A percentile compares a stretch with the other conserved stretches of the same genome.
These are phyloP conservation scores for Arctopsyche grandis DNA, from an alignment of 1,140 invertebrate genomes.

Conservation along the genomic window DNA sequence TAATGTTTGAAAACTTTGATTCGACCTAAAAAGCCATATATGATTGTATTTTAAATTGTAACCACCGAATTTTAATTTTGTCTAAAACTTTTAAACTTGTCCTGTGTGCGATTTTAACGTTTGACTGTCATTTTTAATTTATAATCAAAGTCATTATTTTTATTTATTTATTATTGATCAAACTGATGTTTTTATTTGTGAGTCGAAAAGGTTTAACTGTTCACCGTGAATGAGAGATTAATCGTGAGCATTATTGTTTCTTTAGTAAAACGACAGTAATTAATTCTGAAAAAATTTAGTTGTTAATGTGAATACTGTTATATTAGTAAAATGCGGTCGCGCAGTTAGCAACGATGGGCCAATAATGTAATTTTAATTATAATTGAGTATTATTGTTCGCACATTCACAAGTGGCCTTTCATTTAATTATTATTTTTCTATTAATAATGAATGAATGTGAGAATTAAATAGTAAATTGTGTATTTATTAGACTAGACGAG, in stretches of 20 bases:
- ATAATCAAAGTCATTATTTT: not conserved
- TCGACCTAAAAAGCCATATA: not conserved
- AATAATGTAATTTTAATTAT: conserved; percentile 63
- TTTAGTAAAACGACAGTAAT: conserved; percentile 34
- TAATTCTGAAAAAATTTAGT: conserved; percentile 38
- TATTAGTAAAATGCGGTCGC: conserved; percentile 67
- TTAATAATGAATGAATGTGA: conserved; percentile 1
- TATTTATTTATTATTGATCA: conserved; percentile 13
- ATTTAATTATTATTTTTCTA: conserved; percentile 14
- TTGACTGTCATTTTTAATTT: too few relatives aligned
- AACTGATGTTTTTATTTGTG: not conserved
- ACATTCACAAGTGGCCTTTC: conserved; percentile 51
- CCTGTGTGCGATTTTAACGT: too few relatives aligned
- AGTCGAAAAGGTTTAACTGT: not conserved
- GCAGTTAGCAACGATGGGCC: conserved; percentile 68
- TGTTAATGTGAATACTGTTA: conserved; percentile 53
- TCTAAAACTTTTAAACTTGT: not conserved
- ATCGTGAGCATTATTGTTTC: conserved; percentile 13
- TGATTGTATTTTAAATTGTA: not conserved
- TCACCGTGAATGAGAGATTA: conserved; percentile 1
- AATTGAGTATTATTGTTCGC: conserved; percentile 54
- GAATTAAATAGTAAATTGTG: conserved; percentile 23
- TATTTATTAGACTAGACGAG: conserved; percentile 44
- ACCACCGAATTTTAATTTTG: not conserved
- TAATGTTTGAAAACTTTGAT: not conserved